phyloP scores from a whole-genome alignment of 2,888 invertebrate species.

The Cantharis rustica region DNA sequence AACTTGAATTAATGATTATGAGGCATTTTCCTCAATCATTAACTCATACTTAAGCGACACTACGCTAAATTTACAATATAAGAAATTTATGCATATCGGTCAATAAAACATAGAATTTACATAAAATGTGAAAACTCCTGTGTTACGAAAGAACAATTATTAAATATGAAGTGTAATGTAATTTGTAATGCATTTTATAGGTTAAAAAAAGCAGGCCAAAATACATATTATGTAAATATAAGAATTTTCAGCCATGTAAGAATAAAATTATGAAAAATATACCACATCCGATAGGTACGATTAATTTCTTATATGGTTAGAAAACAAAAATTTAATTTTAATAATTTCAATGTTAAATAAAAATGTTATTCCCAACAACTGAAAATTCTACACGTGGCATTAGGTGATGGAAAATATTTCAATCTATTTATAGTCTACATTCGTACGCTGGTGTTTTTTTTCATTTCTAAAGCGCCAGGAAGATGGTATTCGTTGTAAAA shows the following conservation, averaged over 20 bases:
- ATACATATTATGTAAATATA: too few species aligned
- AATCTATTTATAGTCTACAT: slow-evolving; percentile 25
- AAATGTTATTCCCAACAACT: not conserved
- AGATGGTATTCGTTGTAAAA: slow-evolving; percentile 44
- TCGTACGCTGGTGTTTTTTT: slow-evolving; percentile 38
- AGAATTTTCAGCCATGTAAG: too few species aligned
- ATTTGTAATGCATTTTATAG: too few species aligned
- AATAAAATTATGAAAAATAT: not conserved
- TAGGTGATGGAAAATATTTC: slow-evolving; percentile 35
- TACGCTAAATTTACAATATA: slow-evolving; percentile 21
- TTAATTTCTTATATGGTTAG: not conserved
- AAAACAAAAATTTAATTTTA: not conserved
- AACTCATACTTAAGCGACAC: slow-evolving; percentile 16
- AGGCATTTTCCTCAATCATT: slow-evolving; percentile 4
- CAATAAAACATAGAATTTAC: not conserved
- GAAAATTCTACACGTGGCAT: slow-evolving; percentile 38
- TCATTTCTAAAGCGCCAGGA: slow-evolving; percentile 36
- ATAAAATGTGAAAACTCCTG: not conserved
- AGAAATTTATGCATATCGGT: not conserved
- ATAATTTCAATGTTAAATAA: not conserved
- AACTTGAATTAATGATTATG: slow-evolving; percentile 28
- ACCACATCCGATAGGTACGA: not conserved
- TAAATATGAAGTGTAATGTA: not conserved
- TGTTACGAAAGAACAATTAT: not conserved
- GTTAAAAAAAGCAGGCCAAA: too few species aligned